phyloP scores from a whole-genome alignment of 2,797 vertebrate genomes.

The Bovichtus diacanthus region DNA sequence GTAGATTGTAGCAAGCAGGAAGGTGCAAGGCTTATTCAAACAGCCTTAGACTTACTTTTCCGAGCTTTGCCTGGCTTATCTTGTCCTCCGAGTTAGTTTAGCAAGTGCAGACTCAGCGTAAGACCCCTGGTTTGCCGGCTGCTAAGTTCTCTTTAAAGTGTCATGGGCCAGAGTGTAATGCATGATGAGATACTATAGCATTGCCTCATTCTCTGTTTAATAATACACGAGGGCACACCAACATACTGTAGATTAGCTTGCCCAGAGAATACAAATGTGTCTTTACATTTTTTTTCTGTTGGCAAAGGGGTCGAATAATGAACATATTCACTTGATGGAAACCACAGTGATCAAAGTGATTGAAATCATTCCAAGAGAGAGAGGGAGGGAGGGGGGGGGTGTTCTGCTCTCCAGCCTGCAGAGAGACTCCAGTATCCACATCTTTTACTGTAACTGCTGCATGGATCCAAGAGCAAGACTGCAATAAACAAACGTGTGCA shows the following conservation, averaged over 20 bases:
- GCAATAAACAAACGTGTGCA: constrained; percentile 72
- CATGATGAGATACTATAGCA: constrained; percentile 51
- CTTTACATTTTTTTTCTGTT: constrained; percentile 43
- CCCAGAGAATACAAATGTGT: constrained; percentile 33
- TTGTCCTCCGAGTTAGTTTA: constrained; percentile 73
- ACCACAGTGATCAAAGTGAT: constrained; percentile 65
- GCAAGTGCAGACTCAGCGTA: constrained; percentile 78
- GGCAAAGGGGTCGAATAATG: constrained; percentile 44
- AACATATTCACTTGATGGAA: constrained; percentile 53
- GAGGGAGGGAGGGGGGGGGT: not conserved
- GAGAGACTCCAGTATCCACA: constrained; percentile 43
- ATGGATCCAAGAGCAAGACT: constrained; percentile 53
- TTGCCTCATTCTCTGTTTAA: constrained; percentile 59
- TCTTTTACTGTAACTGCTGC: constrained; percentile 54
- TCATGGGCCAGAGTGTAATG: constrained; percentile 62
- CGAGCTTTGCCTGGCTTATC: constrained; percentile 73
- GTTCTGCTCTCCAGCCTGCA: constrained; percentile 50
- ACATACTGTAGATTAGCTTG: constrained; percentile 28
- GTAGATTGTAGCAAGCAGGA: constrained; percentile 64
- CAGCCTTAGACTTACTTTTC: constrained; percentile 76
- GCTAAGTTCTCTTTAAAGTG: constrained; percentile 72
- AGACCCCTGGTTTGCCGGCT: constrained; percentile 60
- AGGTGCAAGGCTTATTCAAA: constrained; percentile 77
- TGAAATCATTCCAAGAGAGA: constrained; percentile 53
- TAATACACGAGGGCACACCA: constrained; percentile 57